These are phyloP conservation scores for Prosapia bicincta DNA, from an alignment of 2,888 invertebrate genomes.

Conservation along the genomic window DNA sequence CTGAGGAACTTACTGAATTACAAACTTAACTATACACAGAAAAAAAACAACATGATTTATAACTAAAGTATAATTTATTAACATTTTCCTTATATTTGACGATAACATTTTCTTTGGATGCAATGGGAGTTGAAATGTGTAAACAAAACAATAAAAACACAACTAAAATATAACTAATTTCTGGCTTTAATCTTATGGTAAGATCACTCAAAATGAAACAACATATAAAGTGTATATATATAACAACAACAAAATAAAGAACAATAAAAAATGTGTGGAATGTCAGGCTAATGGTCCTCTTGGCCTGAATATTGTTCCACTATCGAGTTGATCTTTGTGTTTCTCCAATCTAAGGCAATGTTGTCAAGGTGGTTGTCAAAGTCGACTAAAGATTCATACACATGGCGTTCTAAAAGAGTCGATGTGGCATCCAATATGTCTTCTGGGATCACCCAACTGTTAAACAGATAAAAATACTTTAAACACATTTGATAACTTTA, in stretches of 20 bases:
- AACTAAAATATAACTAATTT: neutral
- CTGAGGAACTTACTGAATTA: too few relatives aligned
- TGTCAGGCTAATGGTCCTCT: neutral
- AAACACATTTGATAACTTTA: too few relatives aligned
- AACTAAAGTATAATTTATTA: neutral
- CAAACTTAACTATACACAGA: too few relatives aligned
- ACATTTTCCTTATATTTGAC: too few relatives aligned
- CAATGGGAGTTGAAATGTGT: neutral
- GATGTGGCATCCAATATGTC: slow-evolving; percentile 63
- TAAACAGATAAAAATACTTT: too few relatives aligned
- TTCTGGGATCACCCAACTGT: slow-evolving; percentile 45
- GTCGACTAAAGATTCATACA: slow-evolving; percentile 70
- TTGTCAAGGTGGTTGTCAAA: slow-evolving; percentile 98
- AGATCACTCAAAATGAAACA: slow-evolving; percentile 2
- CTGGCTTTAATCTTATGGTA: neutral
- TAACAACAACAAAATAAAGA: neutral
- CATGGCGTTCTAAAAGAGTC: slow-evolving; percentile 65
- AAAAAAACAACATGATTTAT: neutral
- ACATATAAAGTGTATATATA: neutral
- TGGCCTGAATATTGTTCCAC: slow-evolving; percentile 47
- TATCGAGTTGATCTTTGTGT: slow-evolving; percentile 61
- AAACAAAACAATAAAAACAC: neutral
- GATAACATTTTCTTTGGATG: neutral
- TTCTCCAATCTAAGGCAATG: slow-evolving; percentile 85
- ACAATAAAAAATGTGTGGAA: neutral